These are phyloP conservation scores for Eufriesea mexicana DNA, from an alignment of 1,140 invertebrate genomes.

Conservation along the genomic window DNA sequence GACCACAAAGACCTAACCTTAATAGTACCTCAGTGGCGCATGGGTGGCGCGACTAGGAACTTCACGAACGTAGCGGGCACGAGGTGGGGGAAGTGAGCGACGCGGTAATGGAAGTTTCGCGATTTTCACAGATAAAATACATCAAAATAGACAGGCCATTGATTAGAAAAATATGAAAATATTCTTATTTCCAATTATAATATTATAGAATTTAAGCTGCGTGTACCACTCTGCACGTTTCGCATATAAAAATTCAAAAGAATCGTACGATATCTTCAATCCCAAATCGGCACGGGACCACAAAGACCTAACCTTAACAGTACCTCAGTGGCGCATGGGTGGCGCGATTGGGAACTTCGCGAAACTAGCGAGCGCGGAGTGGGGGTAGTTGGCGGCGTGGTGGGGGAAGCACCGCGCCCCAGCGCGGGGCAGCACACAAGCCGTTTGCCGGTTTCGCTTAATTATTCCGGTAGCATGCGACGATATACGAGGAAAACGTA, in stretches of 20 bases:
- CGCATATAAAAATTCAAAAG: too few species aligned
- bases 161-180: too few species aligned
- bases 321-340: neutral
- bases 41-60: constrained; percentile 48
- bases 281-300: too few species aligned
- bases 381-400: neutral
- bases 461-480: constrained; percentile 71
- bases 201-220: too few species aligned
- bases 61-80: constrained; percentile 46
- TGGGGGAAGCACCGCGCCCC: neutral
- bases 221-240: too few species aligned
- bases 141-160: too few species aligned
- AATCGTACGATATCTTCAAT: too few species aligned
- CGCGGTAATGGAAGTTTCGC: neutral
- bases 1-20: too few species aligned
- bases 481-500: constrained; percentile 69
- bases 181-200: too few species aligned
- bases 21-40: neutral
- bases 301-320: too few species aligned
- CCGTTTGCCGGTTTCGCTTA: constrained; percentile 65
- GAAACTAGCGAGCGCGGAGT: constrained; percentile 25
- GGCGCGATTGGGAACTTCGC: constrained; percentile 57
- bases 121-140: too few species aligned
- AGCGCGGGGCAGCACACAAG: constrained; percentile 18
- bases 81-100: neutral